Evolutionary conservation across 2,113 vertebrate species (phyloP).

Genomic region (Aythya baeri): DNA sequence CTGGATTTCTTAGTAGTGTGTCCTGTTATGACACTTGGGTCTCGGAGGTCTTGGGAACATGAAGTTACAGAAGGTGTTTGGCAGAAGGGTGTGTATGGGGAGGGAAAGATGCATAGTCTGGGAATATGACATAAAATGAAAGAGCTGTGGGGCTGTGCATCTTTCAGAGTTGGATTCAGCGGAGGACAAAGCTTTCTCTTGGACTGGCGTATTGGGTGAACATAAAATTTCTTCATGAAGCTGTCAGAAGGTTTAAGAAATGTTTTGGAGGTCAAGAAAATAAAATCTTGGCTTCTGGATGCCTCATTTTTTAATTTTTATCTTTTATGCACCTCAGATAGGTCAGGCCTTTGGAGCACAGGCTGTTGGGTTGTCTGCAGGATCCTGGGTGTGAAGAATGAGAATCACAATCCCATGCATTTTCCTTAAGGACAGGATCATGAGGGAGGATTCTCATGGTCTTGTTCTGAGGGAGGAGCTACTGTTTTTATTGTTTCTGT

Average conservation of each 20-base stretch:
- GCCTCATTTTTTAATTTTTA: fast-evolving
- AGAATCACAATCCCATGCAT: background rate
- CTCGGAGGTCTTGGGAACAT: background rate
- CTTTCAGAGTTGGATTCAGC: background rate
- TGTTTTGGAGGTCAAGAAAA: background rate
- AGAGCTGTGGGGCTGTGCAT: background rate
- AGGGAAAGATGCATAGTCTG: background rate
- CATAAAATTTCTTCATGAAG: fast-evolving
- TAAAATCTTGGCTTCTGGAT: background rate
- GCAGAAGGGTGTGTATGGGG: background rate
- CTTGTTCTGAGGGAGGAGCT: background rate
- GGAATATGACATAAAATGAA: background rate
- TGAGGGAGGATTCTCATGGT: background rate
- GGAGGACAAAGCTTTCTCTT: background rate
- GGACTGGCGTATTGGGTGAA: background rate
- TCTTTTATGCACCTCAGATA: too few relatives aligned
- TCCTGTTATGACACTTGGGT: background rate
- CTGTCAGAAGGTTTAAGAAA: background rate
- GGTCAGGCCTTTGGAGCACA: fast-evolving
- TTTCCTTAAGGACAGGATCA: background rate
- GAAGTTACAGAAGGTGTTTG: background rate
- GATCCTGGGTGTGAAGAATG: background rate
- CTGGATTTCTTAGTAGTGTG: background rate
- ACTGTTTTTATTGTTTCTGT: background rate
- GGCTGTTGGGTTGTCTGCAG: background rate